Evolutionary conservation across 2,113 vertebrate species (phyloP), one percentile per base, ranked within the genome.

Genomic region (Sardina pilchardus): DNA sequence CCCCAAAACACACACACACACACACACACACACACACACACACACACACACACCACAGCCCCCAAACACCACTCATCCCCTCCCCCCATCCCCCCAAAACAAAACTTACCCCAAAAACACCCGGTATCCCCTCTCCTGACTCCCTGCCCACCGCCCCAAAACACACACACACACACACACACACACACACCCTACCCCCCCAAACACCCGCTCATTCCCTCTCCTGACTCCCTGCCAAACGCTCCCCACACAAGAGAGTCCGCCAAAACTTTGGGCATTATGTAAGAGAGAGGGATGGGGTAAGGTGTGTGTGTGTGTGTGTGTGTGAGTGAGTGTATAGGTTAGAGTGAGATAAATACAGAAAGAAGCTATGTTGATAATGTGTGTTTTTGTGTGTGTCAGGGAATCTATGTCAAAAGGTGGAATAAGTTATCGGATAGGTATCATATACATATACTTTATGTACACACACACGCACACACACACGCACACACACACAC

Each of bases 191-290:
- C 34, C 56, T 45, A 53, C n/a, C 56, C 80, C 78, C 71, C 89
- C 59, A 85, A 94, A 82, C 63, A 78, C 59, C 63, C 78, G 81
- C 88, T 75, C 81, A 8, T 59, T 34, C 86, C 17, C 50, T 14
- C 81, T 26, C 82, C 75, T 50, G 87, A 50, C 48, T 26, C 86
- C 2, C 1, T 21, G 45, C 87, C 19, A 45, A 83, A 82, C 67
- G 3, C 63, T 67, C 67, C 63, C 78, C 53, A 81, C 71, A 78
- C n/a, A 8, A 81, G 88, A 81, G 87, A 91, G 88, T 47, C 86
- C 91, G 92, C 94, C 92, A 94, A 94, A 93, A 91, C 86, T 67
- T 84, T 88, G n/a, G 81, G 81, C 91, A 91, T 95, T 95, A 92
- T 91, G 82, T 93, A 94, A 96, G 91, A 80, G 89, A 84, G 88